phyloP scores from a whole-genome alignment of 2,113 vertebrate genomes.

The Pseudorasbora parva region DNA sequence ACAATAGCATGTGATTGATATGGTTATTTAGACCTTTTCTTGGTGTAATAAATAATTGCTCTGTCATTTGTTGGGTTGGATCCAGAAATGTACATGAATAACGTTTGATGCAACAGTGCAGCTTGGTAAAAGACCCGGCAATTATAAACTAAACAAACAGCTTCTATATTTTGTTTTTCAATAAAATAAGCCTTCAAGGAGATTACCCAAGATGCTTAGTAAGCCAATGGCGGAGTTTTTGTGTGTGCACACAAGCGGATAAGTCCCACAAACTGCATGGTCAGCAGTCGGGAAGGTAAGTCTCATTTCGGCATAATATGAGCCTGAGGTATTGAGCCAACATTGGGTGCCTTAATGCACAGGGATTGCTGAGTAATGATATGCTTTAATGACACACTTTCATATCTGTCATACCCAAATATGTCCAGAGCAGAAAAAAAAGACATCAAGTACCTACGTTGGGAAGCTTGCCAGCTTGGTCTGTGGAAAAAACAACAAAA shows the following conservation, averaged over 20 bases:
- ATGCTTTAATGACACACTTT: background rate
- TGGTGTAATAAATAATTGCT: background rate
- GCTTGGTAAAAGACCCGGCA: background rate
- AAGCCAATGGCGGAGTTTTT: slow-evolving; percentile 19
- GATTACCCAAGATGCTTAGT: slow-evolving; percentile 35
- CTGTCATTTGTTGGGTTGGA: background rate
- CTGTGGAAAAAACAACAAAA: background rate
- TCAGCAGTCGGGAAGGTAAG: slow-evolving; percentile 10
- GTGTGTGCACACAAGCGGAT: background rate
- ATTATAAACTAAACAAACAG: slow-evolving; percentile 13
- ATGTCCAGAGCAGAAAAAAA: slow-evolving; percentile 11
- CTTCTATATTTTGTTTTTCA: slow-evolving; percentile 27
- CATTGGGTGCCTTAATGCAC: background rate
- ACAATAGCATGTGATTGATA: background rate
- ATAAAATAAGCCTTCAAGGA: background rate
- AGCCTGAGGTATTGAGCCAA: background rate
- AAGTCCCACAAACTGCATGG: slow-evolving; percentile 10
- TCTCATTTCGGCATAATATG: slow-evolving; percentile 18
- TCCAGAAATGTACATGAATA: background rate
- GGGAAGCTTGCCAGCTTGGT: slow-evolving; percentile 5
- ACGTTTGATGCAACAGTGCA: background rate
- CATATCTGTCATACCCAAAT: background rate
- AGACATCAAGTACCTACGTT: background rate
- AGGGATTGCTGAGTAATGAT: slow-evolving; percentile 3
- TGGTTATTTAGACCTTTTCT: background rate